A percentile compares a stretch with the other conserved stretches of the same genome.
Evolutionary conservation across 1,140 invertebrate genomes (phyloP).

Genomic region (Lepidurus arcticus): DNA sequence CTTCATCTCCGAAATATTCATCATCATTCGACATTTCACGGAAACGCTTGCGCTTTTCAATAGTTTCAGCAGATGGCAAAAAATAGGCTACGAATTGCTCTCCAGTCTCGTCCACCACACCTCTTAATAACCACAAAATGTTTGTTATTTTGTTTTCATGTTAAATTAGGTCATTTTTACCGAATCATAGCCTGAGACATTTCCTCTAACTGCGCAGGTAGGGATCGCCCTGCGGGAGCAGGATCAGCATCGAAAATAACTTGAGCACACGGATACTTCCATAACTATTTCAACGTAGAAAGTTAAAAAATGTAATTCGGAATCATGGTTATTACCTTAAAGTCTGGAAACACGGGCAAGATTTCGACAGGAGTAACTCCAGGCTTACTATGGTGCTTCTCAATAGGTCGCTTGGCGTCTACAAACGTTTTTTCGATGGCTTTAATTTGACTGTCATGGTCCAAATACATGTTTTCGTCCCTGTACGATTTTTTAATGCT

Average conservation of each 20-base stretch:
- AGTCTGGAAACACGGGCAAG: constrained; percentile 87
- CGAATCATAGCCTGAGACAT: constrained; percentile 99
- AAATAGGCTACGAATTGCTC: constrained; percentile 99
- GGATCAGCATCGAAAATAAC: constrained; percentile 98
- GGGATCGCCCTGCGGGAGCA: constrained; percentile 69
- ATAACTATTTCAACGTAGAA: constrained; percentile 54
- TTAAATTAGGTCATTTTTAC: constrained; percentile 44
- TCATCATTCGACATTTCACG: constrained; percentile 67
- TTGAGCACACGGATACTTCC: constrained; percentile 97
- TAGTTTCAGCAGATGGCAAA: constrained; percentile 85
- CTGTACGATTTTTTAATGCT: constrained; percentile 93
- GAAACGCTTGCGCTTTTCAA: constrained; percentile 82
- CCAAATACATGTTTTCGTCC: constrained; percentile 93
- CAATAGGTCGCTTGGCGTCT: constrained; percentile 77
- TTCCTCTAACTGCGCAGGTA: constrained; percentile 83
- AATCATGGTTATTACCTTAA: constrained; percentile 54
- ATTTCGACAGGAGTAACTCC: constrained; percentile 87
- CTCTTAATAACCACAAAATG: constrained; percentile 54
- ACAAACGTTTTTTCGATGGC: constrained; percentile 98
- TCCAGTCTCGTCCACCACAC: constrained; percentile 95
- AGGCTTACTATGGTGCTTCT: constrained; percentile 91
- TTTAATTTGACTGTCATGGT: constrained; percentile 92
- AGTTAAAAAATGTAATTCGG: background rate
- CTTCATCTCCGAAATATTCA: constrained; percentile 86
- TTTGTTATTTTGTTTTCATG: background rate